A percentile compares a stretch with the other conserved stretches of the same genome.
These are phyloP conservation scores for Lasioglossum zephyrum DNA, from an alignment of 2,888 invertebrate genomes.

Conservation along the genomic window DNA sequence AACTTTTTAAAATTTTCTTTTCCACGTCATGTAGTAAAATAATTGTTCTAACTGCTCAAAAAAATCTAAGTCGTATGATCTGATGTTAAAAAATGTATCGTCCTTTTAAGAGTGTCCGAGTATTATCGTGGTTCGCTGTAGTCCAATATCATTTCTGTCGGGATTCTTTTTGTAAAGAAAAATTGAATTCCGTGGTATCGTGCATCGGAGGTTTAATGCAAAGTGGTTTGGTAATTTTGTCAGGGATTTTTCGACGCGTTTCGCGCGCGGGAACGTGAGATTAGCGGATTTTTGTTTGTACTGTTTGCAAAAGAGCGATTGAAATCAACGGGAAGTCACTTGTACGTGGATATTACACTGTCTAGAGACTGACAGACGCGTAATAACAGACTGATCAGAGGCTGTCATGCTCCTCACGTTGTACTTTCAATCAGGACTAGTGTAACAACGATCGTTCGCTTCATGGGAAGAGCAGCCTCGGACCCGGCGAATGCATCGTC, in stretches of 20 bases:
- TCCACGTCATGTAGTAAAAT: too few species aligned
- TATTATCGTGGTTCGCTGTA: too few species aligned
- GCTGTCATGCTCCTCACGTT: conserved; percentile 43
- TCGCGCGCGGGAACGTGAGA: background rate
- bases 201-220: background rate
- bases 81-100: too few species aligned
- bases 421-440: conserved; percentile 56
- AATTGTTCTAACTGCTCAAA: too few species aligned
- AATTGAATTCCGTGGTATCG: too few species aligned
- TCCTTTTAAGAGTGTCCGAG: too few species aligned
- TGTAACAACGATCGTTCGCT: conserved; percentile 46
- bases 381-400: conserved; percentile 44
- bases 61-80: too few species aligned
- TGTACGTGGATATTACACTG: conserved; percentile 17
- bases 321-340: background rate
- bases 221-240: background rate
- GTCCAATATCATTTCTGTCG: too few species aligned
- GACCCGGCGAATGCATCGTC: conserved; percentile 3
- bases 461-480: conserved; percentile 31
- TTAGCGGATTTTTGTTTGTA: background rate
- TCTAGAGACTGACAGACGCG: conserved; percentile 38
- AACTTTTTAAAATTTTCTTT: too few species aligned
- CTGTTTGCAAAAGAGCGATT: background rate
- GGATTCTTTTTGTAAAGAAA: too few species aligned
- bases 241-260: background rate